Base-by-base conservation (phyloP, 92 coral and sea anemone species). In the Scolanthus callimorphus region DNA sequence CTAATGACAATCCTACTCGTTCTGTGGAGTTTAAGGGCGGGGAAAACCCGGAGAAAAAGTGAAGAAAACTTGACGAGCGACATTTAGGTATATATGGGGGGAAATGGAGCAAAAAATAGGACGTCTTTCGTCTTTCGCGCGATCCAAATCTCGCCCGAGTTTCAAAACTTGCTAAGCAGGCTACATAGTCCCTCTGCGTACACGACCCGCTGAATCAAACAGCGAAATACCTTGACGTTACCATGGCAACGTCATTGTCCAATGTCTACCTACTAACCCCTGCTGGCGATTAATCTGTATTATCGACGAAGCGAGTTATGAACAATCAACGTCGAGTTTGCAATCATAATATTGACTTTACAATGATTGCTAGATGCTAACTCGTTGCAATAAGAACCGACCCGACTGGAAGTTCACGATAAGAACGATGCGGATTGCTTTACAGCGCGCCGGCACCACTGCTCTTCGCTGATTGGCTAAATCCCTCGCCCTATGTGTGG, bases 401-500 rank as follows among this genome's bases (percentile, higher is more conserved):
- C 47, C 62, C 63, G 50, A 52, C 12, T 25, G 38, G 49, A 17
- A 12, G 1, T 10, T 30, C 4, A 19, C 30, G 71, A 65, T 65
- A 65, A 52, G 30, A 24, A 8, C 17, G 23, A 2, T 20, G 49
- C 71, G 20, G 17, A 37, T 29, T 52, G 38, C 29, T 65, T 23
- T 65, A 51, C 19, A 3, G 13, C 38, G 50, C 59, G 34, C 60
- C 60, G 45, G 49, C 11, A 4, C 52, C 11, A 4, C 22, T 46
- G 4, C 19, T 4, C 11, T 46, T 9, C 19, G 12, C 19, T 46
- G 52, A 46, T 46, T 46, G 52, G 52, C 23, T 19, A 21, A 4
- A n/a, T 21, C 4, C 23, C 4, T 11, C 17, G 25, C 58, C 69
- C 72, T 61, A 59, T 78, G 85, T 58, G 96, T 78, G 83, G 83